Evolutionary conservation across 2,113 vertebrate species (phyloP), one percentile per base, ranked within the genome.

Genomic region (Notothenia coriiceps): DNA sequence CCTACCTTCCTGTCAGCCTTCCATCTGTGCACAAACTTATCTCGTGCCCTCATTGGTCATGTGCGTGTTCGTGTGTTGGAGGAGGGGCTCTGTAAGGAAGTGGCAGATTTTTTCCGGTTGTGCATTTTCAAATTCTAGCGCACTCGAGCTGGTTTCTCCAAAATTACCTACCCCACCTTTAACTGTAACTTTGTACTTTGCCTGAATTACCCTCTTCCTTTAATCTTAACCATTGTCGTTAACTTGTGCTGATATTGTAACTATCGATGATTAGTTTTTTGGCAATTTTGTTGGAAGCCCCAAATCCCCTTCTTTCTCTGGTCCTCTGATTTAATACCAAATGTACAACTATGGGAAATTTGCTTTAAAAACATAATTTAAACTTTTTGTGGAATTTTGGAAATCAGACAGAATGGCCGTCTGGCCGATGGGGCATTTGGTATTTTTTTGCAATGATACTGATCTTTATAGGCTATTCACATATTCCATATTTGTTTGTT

Each of bases 291-390:
- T 29, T 46, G 11, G 50, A 33, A 6, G 22, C 5, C 18, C n/a
- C 40, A 47, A 49, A 17, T 56, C 9, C 44, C 17, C 13, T 55
- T 22, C 40, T 55, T 11, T 20, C 40, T 49, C 17, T 47, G 17
- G 25, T 66, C 13, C 18, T 22, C 25, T 57, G 18, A 56, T 17
- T 43, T 14, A 1, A 25, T 17, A 9, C 17, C 43, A 25, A 73
- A 40, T 59, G 13, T n/a, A 10, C 44, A 71, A 61, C 15, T 29
- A 15, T 35, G 4, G 29, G 18, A 20, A 69, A 66, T 44, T 13
- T 29, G 35, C 10, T 44, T n/a, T 35, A 74, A 17, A 46, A 72
- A 70, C 69, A 13, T 63, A 79, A 18, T 47, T 64, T 13, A 51
- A 65, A 72, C 13, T 57, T 25, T 0, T 70, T 5, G 15, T 56